Evolutionary conservation across 2,888 invertebrate genomes (phyloP), one percentile per base, ranked within the genome.

Genomic region (Synanthedon myopaeformis): DNA sequence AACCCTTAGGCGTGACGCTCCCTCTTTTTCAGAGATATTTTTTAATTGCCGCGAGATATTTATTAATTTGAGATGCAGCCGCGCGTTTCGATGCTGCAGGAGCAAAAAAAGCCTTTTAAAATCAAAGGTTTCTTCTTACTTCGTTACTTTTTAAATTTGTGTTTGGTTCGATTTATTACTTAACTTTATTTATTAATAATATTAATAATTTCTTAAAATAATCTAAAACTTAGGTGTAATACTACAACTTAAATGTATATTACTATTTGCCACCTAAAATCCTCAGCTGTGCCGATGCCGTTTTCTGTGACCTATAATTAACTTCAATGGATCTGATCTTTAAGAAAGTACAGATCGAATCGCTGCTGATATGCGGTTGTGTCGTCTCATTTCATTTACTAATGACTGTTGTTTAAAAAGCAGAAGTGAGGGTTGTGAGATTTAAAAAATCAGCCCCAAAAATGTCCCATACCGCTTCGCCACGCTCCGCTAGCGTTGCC

Each of bases 1-100:
- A 75, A 69, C 61, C 83, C 70, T 51, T 55, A 52, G 80, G 84
- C 80, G 70, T 71, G 70, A 69, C 66, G 65, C 59, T 62, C 63
- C 61, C 55, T 54, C 60, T 60, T 56, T 56, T 53, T 50, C 62
- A 69, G 61, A 70, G 64, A 67, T 68, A 65, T 67, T 64, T 79
- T 81, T 81, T 85, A 84, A 84, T 84, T 83, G 80, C 80, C 70
- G 68, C 63, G 71, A 70, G 72, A 75, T 71, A 76, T 78, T 72
- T 72, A 69, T 72, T 71, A 70, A 66, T 66, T 67, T 17, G 8
- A 28, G 51, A 57, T 48, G 52, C 53, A 41, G 51, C 49, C 57
- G 53, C 49, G 55, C 53, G 55, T 52, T 28, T 35, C 19, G 48
- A 45, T 45, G 48, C 12, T n/a, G 8, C 13, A 49, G 49, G 12